phyloP scores from a whole-genome alignment of 2,888 invertebrate species.

The Aspidiotus destructor region DNA sequence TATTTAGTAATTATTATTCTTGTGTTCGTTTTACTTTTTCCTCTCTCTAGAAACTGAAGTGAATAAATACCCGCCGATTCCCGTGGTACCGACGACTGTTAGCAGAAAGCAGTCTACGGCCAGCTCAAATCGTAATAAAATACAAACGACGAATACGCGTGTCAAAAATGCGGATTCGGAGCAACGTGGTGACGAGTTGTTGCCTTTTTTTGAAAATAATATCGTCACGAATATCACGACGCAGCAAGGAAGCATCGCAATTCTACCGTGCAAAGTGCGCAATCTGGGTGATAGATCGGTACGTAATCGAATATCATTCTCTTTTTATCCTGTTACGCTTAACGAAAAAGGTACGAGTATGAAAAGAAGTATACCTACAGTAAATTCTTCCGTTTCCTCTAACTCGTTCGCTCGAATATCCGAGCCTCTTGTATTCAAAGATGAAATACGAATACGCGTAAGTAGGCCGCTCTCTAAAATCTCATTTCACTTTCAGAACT shows the following conservation, averaged over 20 bases:
- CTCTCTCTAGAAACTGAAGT: conserved; percentile 19
- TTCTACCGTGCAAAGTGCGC: conserved; percentile 37
- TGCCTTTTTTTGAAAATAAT: conserved; percentile 26
- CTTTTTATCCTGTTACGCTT: too few relatives aligned
- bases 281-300: conserved; percentile 37
- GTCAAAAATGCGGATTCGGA: neutral
- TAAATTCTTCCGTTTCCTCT: too few relatives aligned
- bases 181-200: neutral
- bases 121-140: conserved; percentile 21
- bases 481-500: too few relatives aligned
- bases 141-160: conserved; percentile 1
- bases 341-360: too few relatives aligned
- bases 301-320: conserved; percentile 24
- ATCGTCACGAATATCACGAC: conserved; percentile 35
- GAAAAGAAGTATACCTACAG: too few relatives aligned
- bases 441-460: too few relatives aligned
- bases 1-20: too few relatives aligned
- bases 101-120: conserved; percentile 16
- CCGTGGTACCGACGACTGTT: conserved; percentile 6
- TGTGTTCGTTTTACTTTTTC: too few relatives aligned
- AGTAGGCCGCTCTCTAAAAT: too few relatives aligned
- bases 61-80: conserved; percentile 16
- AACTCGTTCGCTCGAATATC: too few relatives aligned
- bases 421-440: too few relatives aligned
- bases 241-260: conserved; percentile 36